Conservation (phyloP, 2,113 vertebrate genomes). For the Solenodon paradoxus region DNA sequence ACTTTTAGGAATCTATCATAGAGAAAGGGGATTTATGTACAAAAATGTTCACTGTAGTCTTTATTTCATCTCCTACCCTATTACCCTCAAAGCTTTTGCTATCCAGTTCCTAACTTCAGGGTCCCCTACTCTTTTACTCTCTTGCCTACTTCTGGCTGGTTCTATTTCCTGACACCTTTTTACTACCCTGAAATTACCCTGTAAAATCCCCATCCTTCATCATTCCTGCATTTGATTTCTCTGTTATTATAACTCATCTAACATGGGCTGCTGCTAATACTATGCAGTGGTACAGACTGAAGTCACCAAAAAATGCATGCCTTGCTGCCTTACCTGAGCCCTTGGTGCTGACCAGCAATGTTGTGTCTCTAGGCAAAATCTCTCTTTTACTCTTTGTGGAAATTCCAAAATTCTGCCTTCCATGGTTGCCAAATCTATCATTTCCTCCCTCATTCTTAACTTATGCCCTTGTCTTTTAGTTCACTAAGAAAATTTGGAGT, state of each 20-base stretch:
- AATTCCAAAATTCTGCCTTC: background rate
- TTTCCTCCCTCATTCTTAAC: background rate
- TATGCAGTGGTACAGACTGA: background rate
- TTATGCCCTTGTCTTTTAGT: background rate
- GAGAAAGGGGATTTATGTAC: background rate
- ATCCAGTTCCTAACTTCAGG: background rate
- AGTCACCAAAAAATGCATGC: background rate
- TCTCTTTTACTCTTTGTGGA: background rate
- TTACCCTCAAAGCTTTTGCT: background rate
- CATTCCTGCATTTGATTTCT: background rate
- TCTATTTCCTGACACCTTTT: background rate
- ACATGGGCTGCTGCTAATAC: background rate
- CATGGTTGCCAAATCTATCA: background rate
- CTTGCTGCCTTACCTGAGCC: background rate
- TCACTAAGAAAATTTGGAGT: background rate
- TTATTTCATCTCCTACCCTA: background rate
- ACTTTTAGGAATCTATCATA: background rate
- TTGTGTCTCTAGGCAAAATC: background rate
- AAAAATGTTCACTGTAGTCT: background rate
- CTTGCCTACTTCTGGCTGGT: background rate
- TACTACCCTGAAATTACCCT: background rate
- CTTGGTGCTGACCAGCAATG: background rate
- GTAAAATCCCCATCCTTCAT: background rate
- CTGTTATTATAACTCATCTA: background rate
- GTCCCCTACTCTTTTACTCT: background rate